Evolutionary conservation across 2,113 vertebrate genomes (phyloP), one percentile per base, ranked within the genome.

Genomic region (Dicaeum eximium): DNA sequence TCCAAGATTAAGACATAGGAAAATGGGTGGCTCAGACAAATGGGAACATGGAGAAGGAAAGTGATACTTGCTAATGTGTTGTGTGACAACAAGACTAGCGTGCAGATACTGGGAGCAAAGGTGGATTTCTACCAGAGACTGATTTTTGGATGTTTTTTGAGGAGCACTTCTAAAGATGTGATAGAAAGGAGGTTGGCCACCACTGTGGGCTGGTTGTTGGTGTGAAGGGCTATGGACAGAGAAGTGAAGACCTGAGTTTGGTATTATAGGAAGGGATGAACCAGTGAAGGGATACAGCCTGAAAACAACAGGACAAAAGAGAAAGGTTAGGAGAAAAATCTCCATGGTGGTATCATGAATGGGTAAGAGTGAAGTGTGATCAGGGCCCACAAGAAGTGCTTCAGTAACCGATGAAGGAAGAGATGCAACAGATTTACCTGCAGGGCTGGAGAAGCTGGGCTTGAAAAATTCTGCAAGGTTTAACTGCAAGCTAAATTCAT

Each of bases 1-100:
- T 95, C 65, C 95, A 85, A 42, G 78, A 87, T 51, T 85, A 44
- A 91, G 86, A 90, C 86, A 69, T 19, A 77, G 66, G 78, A 71
- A 67, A 75, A 92, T 8, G 33, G 35, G 31, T 79, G 77, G 44
- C 65, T 84, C 35, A 79, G 84, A 21, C 78, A 78, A 67, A 58
- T 21, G 37, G 67, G 30, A 74, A 51, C 42, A 16, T 0, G 14
- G 54, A 30, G 50, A 88, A 80, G 42, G 50, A 67, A 44, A 67
- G 40, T 3, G 6, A 15, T 74, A 8, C 57, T 73, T 88, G 58
- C 45, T 79, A 65, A 4, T 9, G 5, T 18, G 20, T 56, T 70
- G 20, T 57, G 80, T 82, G 91, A 62, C 53, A 92, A 85, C 81
- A n/a, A 35, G 35, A 42, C 33, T 73, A 35, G 22, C 37, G 14